Evolutionary conservation across 2,888 invertebrate genomes (phyloP).

Genomic region (Drosophila parthenogenetica): DNA sequence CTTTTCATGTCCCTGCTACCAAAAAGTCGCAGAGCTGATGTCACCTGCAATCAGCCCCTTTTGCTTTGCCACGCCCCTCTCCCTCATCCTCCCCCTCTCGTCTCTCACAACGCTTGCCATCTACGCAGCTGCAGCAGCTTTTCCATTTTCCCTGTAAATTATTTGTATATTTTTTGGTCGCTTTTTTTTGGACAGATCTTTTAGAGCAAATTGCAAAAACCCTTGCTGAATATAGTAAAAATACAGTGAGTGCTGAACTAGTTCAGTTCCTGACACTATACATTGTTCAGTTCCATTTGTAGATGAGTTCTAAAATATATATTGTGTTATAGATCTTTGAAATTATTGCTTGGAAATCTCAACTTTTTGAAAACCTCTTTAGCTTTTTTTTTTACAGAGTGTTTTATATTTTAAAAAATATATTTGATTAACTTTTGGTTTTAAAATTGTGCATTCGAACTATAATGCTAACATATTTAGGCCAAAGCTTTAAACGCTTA

Average conservation of each 20-base stretch:
- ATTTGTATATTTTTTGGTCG: constrained; percentile 14
- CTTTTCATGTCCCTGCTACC: constrained; percentile 62
- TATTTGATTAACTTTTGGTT: too few species aligned
- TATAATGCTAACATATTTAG: too few species aligned
- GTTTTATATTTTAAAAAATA: too few species aligned
- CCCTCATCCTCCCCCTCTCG: background rate
- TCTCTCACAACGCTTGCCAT: background rate
- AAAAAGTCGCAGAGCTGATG: constrained; percentile 48
- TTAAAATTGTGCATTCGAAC: too few species aligned
- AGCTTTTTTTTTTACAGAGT: too few species aligned
- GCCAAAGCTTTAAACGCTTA: too few species aligned
- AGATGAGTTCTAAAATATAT: background rate
- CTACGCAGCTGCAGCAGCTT: constrained; percentile 38
- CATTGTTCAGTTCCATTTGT: background rate
- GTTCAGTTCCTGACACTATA: constrained; percentile 12
- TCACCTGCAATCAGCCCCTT: constrained; percentile 42
- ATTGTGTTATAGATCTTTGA: too few species aligned
- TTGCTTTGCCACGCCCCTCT: background rate
- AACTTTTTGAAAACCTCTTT: too few species aligned
- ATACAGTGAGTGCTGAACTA: constrained; percentile 13
- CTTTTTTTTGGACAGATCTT: constrained; percentile 13
- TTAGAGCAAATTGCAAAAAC: background rate
- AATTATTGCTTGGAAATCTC: too few species aligned
- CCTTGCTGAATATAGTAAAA: too few species aligned
- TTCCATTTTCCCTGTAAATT: constrained; percentile 45